Conservation (phyloP, 2,797 vertebrate genomes). For the Hydrocynus forskahlii region DNA sequence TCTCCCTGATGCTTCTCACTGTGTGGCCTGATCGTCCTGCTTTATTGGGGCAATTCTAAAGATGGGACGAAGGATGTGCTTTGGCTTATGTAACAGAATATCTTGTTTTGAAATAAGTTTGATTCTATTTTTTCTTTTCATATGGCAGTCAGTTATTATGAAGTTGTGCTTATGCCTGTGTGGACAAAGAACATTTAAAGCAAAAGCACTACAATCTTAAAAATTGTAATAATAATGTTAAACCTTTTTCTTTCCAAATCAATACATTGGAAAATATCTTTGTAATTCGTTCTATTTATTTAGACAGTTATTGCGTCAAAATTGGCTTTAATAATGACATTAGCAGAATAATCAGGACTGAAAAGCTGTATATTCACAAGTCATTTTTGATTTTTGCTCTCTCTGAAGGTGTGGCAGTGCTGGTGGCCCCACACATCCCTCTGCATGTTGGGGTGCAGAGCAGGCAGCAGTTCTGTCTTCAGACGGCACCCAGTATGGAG, state of each 20-base stretch:
- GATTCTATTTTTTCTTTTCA: not conserved
- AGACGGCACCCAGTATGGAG: conserved; percentile 74
- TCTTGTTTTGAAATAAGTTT: not conserved
- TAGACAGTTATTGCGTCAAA: not conserved
- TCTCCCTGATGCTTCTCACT: conserved; percentile 54
- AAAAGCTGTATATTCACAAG: not conserved
- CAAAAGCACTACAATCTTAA: too few species aligned
- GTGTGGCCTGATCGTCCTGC: conserved; percentile 11
- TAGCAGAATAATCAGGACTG: not conserved
- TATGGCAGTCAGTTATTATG: too few species aligned
- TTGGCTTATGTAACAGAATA: not conserved
- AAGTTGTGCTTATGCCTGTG: too few species aligned
- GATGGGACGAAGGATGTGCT: conserved; percentile 3
- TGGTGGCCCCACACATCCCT: conserved; percentile 77
- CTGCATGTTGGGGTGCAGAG: conserved; percentile 83
- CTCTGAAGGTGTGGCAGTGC: conserved; percentile 83
- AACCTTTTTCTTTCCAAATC: too few species aligned
- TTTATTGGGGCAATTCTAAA: conserved; percentile 34
- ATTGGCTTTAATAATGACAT: not conserved
- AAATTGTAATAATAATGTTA: too few species aligned
- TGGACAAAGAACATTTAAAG: too few species aligned
- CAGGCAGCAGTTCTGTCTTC: conserved; percentile 84
- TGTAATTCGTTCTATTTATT: too few species aligned
- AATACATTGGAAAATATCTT: too few species aligned
- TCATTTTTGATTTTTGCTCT: not conserved